Base-by-base conservation (phyloP, 2,888 invertebrate genomes). In the Agrenia bidenticulata region DNA sequence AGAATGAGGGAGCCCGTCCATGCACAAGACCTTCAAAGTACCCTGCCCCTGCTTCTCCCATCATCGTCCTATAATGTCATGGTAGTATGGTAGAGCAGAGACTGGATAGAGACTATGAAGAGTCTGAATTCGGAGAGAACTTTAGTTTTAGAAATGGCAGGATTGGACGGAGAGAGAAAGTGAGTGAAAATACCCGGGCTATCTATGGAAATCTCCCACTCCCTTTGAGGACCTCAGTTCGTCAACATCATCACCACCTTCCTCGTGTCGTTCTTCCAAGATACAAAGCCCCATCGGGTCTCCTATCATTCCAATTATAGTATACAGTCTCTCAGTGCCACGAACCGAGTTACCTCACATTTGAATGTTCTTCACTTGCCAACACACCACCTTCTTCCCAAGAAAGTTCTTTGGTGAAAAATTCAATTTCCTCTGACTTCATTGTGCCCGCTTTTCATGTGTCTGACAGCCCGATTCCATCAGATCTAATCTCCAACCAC, bases 211-310 rank as follows among this genome's bases (percentile, higher is more conserved):
- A 64, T 66, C 66, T 66, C 65, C 67, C 74, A 74, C 69, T 74
- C 74, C 70, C 70, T 70, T 64, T 65, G 66, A 72, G 70, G 66
- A 67, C 63, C 59, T 63, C 66, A 64, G 63, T 65, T 63, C 64
- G 63, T 57, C 51, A 54, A 32, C 54, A 54, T 54, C 32, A 24
- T 39, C 9, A 39, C 15, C 49, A 19, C 53, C 53, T 54, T 37
- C 39, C 53, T 54, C 61, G 9, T 61, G 53, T 23, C 26, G 23
- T 51, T 39, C 61, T 39, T 61, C 54, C 19, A 11, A 15, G 5
- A 11, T 15, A 45, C 9, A 19, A 45, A 45, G 39, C 9, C 7
- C 7, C 15, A 39, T 7, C 39, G 15, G 45, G 45, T n/a, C 15
- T 5, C 32, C 32, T 32, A 32, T 32, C 32, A 11, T 11, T 11